phyloP scores from a whole-genome alignment of 2,797 vertebrate genomes.

The Euphonia xanthogaster region DNA sequence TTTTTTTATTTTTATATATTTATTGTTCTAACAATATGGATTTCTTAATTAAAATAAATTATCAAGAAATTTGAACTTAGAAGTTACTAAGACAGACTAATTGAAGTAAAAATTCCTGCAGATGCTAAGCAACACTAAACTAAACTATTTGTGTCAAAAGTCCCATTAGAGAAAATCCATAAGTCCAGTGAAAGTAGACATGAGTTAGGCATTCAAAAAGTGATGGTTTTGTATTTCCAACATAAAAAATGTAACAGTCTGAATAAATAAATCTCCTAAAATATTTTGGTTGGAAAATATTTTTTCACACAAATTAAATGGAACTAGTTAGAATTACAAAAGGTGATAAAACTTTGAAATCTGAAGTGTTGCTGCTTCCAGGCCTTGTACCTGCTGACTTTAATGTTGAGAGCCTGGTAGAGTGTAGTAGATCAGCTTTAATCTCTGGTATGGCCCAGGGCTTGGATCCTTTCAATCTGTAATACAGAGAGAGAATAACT shows the following conservation, averaged over 20 bases:
- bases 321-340: not conserved
- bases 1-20: not conserved
- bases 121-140: not conserved
- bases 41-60: not conserved
- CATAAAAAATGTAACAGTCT: not conserved
- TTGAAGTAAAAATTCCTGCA: not conserved
- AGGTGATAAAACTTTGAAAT: not conserved
- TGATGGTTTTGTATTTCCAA: not conserved
- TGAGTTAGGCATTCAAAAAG: not conserved
- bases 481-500: not conserved
- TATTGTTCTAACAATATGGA: not conserved
- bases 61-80: not conserved
- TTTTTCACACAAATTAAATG: not conserved
- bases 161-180: not conserved
- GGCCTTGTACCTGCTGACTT: not conserved
- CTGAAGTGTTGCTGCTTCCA: not conserved
- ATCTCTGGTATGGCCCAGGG: not conserved
- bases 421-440: not conserved
- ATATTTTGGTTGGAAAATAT: not conserved
- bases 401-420: not conserved
- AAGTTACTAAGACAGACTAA: not conserved
- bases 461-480: not conserved
- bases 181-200: not conserved
- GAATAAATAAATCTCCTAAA: not conserved
- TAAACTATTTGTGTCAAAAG: not conserved